Conservation (phyloP, 2,888 invertebrate genomes). For the Agonopterix heracliana region DNA sequence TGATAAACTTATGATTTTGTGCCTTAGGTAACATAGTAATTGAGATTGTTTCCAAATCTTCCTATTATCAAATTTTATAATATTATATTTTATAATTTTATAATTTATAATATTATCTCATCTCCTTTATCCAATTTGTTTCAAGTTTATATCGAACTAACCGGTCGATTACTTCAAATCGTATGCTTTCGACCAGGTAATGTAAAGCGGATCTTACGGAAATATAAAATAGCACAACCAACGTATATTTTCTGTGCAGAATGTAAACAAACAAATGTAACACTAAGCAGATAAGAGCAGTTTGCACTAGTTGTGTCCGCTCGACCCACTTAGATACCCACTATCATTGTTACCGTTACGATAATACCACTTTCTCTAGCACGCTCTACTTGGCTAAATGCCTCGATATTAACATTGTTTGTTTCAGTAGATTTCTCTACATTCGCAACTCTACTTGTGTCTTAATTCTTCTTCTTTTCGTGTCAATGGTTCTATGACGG, state of each 20-base stretch:
- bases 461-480: no score
- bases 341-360: conserved; percentile 49
- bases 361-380: conserved; percentile 61
- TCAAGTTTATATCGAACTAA: no score
- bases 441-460: no score
- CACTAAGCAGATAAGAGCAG: conserved; percentile 42
- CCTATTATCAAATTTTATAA: no score
- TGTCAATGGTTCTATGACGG: no score
- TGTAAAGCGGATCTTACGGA: neutral
- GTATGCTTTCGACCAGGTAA: neutral
- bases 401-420: conserved; percentile 6
- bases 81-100: neutral
- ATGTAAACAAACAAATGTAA: conserved; percentile 34
- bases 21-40: no score
- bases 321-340: conserved; percentile 66
- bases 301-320: conserved; percentile 45
- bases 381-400: conserved; percentile 36
- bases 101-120: neutral
- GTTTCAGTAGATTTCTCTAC: no score
- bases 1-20: neutral
- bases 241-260: conserved; percentile 1
- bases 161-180: no score
- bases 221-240: neutral
- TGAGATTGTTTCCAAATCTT: no score
- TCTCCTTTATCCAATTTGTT: neutral